Percentiles rank a stretch among this genome's conserved stretches.
phyloP scores from a whole-genome alignment of 2,888 invertebrate genomes.

The Thymelicus sylvestris region DNA sequence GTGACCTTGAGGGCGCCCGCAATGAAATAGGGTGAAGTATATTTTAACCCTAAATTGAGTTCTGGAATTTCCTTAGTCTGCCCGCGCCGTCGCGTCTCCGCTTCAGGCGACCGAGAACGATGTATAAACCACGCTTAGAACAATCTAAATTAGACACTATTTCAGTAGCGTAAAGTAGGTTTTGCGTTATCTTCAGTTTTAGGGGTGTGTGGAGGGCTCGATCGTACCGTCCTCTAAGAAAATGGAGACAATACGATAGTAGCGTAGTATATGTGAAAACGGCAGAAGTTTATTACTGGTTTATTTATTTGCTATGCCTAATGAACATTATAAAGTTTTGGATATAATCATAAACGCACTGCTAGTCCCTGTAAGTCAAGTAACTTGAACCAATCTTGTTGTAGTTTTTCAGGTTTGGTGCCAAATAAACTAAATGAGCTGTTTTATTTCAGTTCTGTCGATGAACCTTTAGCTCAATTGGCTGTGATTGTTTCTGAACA shows the following conservation, averaged over 20 bases:
- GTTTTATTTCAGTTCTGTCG: no score
- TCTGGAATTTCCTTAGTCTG: conserved; percentile 60
- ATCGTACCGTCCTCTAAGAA: conserved; percentile 75
- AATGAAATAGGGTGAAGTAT: conserved; percentile 62
- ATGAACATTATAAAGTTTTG: no score
- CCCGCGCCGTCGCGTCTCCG: conserved; percentile 74
- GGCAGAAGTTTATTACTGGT: conserved; percentile 46
- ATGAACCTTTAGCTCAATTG: no score
- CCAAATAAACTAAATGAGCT: no score
- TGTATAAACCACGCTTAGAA: conserved; percentile 38
- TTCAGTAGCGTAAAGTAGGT: conserved; percentile 18
- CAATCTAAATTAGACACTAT: conserved; percentile 42
- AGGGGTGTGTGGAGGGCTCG: conserved; percentile 75
- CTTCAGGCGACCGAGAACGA: conserved; percentile 42
- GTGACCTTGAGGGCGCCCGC: conserved; percentile 65
- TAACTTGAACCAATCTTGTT: neutral
- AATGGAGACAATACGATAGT: conserved; percentile 80
- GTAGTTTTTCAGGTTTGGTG: no score
- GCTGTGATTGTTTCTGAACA: no score
- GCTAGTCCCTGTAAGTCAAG: no score
- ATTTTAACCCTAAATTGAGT: conserved; percentile 76
- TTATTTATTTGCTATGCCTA: neutral
- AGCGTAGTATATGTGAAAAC: conserved; percentile 60
- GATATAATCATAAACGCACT: no score
- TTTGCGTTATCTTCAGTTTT: conserved; percentile 37